Percentiles rank a stretch among this genome's conserved stretches.
phyloP scores from a whole-genome alignment of 2,797 vertebrate species.

The Thripadectes ignobilis region DNA sequence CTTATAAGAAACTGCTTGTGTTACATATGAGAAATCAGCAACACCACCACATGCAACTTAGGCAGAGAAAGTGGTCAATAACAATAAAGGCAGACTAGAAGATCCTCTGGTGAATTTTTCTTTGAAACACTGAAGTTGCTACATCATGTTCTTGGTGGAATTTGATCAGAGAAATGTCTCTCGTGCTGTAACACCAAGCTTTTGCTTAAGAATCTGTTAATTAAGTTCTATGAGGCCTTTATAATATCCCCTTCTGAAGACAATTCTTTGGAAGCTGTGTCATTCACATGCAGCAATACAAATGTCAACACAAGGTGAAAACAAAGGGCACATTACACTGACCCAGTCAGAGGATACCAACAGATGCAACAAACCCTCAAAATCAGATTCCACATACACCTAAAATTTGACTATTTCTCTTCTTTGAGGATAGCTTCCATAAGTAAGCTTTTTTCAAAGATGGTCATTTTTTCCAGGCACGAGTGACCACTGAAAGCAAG shows the following conservation, averaged over 20 bases:
- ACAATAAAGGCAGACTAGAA: neutral
- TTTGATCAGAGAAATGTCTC: neutral
- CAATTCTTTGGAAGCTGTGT: neutral
- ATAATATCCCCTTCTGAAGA: neutral
- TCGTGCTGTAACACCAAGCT: neutral
- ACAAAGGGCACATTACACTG: neutral
- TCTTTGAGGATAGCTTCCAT: neutral
- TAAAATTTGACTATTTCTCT: neutral
- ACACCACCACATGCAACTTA: neutral
- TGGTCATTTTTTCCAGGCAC: neutral
- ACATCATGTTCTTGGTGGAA: neutral
- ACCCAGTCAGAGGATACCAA: neutral
- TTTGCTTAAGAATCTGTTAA: neutral
- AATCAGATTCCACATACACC: neutral
- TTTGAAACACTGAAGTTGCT: neutral
- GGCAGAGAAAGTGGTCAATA: neutral
- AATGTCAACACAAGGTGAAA: neutral
- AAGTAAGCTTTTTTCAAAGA: neutral
- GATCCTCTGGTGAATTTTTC: neutral
- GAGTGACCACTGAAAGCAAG: neutral
- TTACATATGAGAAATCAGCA: neutral
- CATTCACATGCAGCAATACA: neutral
- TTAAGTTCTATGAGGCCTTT: neutral
- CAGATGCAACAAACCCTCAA: neutral
- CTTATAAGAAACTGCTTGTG: neutral